Evolutionary conservation across 2,797 vertebrate species (phyloP).

Genomic region (Macropodus opercularis): DNA sequence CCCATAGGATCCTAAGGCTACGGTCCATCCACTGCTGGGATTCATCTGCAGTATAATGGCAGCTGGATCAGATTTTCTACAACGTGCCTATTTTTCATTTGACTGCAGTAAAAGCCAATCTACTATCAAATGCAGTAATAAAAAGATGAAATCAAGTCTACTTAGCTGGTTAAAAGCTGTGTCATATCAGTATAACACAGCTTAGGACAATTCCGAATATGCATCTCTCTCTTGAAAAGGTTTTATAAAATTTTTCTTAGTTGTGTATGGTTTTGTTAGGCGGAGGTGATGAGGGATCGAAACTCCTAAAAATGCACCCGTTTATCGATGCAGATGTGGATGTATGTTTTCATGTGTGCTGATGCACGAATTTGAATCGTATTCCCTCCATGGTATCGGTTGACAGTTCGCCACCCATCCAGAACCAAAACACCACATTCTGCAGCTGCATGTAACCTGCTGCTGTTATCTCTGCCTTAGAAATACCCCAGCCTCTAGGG

Average conservation of each 20-base stretch:
- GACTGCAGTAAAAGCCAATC: conserved; percentile 53
- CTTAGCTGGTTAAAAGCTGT: conserved; percentile 30
- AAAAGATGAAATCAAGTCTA: conserved; percentile 45
- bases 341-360: conserved; percentile 25
- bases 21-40: conserved; percentile 38
- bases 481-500: conserved; percentile 44
- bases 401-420: conserved; percentile 63
- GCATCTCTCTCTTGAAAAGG: conserved; percentile 21
- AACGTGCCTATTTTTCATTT: conserved; percentile 44
- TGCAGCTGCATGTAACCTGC: conserved; percentile 56
- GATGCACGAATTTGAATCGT: conserved; percentile 55
- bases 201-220: conserved; percentile 30
- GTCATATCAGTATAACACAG: conserved; percentile 27
- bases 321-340: neutral
- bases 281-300: neutral
- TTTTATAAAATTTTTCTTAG: neutral
- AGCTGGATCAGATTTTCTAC: conserved; percentile 36
- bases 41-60: conserved; percentile 46
- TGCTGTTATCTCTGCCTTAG: conserved; percentile 49
- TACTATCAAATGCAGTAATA: conserved; percentile 48
- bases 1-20: conserved; percentile 47
- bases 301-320: neutral
- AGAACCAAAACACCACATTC: conserved; percentile 57
- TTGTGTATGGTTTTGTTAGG: no score
- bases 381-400: conserved; percentile 36